Base-by-base conservation (phyloP, 2,113 vertebrate genomes). In the Hemichromis elongatus region DNA sequence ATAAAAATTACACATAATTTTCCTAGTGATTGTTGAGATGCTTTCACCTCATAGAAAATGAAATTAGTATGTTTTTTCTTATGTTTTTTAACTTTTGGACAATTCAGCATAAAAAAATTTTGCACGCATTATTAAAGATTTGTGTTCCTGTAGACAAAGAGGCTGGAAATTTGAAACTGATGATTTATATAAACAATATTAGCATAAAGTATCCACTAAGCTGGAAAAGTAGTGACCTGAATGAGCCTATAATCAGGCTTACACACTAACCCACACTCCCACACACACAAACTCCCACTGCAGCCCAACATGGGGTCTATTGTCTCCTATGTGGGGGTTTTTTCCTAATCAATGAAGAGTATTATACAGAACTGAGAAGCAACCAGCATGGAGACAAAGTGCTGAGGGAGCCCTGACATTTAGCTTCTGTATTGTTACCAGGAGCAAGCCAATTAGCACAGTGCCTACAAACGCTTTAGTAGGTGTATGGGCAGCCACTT, bases 381-480 rank as follows among this genome's bases (percentile, higher is more conserved):
- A n/a, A 89, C 82, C 47, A 21, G 81, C 30, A 68, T 73, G 37
- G 52, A 90, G 85, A 79, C 28, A 52, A 87, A 88, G 85, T 86
- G 88, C 89, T 86, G 89, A 82, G 88, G 91, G 89, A 88, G 90
- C 86, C 26, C 81, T 95, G 94, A 94, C 92, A 94, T 95, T 95
- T 94, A 94, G 78, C 86, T 50, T 83, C 21, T 83, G 86, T 79
- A 92, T 91, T 90, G 87, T 91, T 90, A 59, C 81, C 79, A 56
- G 73, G 45, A 57, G 63, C 57, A 68, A 63, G 56, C 90, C 88
- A 94, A 95, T 95, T 94, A 94, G 88, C 86, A 52, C 37, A 35
- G 77, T 47, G 77, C 55, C 59, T 35, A 40, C 57, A 55, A 83
- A 91, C 24, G 53, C 40, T 83, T 88, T 61, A 52, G 61, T 45